Evolutionary conservation across 2,113 vertebrate species (phyloP).

Genomic region (Murina feae): DNA sequence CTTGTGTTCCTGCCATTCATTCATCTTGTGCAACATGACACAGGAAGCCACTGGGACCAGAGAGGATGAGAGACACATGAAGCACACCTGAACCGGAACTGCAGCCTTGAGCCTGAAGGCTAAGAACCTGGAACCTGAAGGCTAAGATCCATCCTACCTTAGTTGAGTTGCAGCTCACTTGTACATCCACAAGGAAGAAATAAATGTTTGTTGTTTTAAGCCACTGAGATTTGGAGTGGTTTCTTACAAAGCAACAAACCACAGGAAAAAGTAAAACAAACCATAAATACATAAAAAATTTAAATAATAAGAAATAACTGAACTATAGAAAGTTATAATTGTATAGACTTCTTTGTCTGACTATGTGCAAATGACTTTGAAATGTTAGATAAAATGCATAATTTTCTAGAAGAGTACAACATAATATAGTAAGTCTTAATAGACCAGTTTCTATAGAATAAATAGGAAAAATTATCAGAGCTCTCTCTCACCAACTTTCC

Average conservation of each 20-base stretch:
- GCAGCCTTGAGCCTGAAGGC: not conserved
- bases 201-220: not conserved
- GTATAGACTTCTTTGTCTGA: not conserved
- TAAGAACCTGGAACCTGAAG: not conserved
- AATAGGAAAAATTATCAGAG: not conserved
- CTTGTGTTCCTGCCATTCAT: not conserved
- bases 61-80: not conserved
- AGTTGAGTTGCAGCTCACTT: not conserved
- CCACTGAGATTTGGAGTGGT: not conserved
- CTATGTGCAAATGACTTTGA: not conserved
- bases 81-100: not conserved
- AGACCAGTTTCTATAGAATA: not conserved
- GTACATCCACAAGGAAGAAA: not conserved
- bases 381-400: not conserved
- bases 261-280: not conserved
- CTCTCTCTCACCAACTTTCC: not conserved
- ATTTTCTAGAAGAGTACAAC: conserved; percentile 5
- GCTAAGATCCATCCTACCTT: not conserved
- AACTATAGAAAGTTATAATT: not conserved
- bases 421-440: not conserved
- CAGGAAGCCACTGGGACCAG: not conserved
- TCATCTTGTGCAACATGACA: not conserved
- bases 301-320: not conserved
- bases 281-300: not conserved
- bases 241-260: not conserved